Conservation (phyloP, 1,140 invertebrate genomes). For the Heliconius eleuchia region DNA sequence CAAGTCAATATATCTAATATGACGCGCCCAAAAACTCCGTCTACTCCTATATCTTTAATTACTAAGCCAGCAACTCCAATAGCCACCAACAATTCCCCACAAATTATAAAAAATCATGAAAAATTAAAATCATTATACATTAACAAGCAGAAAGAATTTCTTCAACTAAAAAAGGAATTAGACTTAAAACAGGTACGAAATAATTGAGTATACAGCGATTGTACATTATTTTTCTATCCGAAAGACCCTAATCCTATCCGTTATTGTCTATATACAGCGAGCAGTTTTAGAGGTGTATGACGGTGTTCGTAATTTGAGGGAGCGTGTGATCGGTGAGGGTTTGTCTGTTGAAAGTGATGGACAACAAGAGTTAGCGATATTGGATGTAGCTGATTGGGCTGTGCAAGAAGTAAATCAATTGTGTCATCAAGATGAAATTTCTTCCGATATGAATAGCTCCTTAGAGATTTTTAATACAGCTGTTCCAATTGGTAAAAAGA, state of each 20-base stretch:
- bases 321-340: conserved; percentile 57
- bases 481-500: conserved; percentile 50
- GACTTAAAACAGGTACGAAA: conserved; percentile 67
- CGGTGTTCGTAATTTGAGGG: conserved; percentile 50
- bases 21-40: conserved; percentile 43
- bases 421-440: conserved; percentile 53
- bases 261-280: conserved; percentile 50
- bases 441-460: conserved; percentile 48
- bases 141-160: conserved; percentile 59
- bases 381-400: conserved; percentile 72
- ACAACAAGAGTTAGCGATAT: conserved; percentile 58
- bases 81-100: conserved; percentile 18
- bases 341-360: conserved; percentile 48
- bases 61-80: conserved; percentile 31
- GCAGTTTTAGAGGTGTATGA: conserved; percentile 63
- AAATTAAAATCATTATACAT: conserved; percentile 51
- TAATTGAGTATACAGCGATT: background rate
- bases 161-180: conserved; percentile 66
- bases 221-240: no score
- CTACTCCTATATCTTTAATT: conserved; percentile 7
- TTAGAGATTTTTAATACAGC: conserved; percentile 53
- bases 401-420: conserved; percentile 61
- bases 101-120: conserved; percentile 42
- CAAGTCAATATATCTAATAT: conserved; percentile 32
- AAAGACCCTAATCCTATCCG: background rate